A percentile compares a stretch with the other conserved stretches of the same genome.
Evolutionary conservation across 2,888 invertebrate species (phyloP).

Genomic region (Polymixis flavicincta): DNA sequence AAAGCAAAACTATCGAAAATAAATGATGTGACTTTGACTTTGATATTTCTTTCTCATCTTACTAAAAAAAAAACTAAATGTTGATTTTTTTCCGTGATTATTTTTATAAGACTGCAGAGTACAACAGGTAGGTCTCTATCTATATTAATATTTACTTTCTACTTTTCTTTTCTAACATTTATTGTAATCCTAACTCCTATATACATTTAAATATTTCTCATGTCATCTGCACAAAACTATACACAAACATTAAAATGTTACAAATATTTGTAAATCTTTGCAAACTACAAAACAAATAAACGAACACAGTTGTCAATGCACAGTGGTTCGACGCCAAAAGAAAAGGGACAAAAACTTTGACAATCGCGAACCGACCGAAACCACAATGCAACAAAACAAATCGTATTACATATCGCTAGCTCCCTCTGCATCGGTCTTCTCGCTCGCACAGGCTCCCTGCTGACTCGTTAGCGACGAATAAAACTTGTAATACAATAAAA

Average conservation of each 20-base stretch:
- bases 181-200: neutral
- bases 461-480: conserved; percentile 87
- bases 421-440: conserved; percentile 68
- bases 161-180: neutral
- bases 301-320: conserved; percentile 47
- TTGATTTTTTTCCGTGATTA: too few relatives aligned
- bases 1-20: too few relatives aligned
- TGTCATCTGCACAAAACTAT: neutral
- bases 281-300: conserved; percentile 45
- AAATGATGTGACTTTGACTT: too few relatives aligned
- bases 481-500: conserved; percentile 87
- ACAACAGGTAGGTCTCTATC: too few relatives aligned
- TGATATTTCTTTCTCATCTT: too few relatives aligned
- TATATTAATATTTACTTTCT: neutral
- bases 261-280: conserved; percentile 4
- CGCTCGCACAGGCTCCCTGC: conserved; percentile 80
- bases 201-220: neutral
- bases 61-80: too few relatives aligned
- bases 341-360: conserved; percentile 70
- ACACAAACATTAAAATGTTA: neutral
- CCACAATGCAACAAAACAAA: conserved; percentile 82
- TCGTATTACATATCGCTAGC: conserved; percentile 72
- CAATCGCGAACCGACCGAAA: conserved; percentile 68
- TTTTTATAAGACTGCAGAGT: too few relatives aligned
- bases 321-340: conserved; percentile 66